Conservation (phyloP, 2,113 vertebrate genomes). For the Oceanites oceanicus region DNA sequence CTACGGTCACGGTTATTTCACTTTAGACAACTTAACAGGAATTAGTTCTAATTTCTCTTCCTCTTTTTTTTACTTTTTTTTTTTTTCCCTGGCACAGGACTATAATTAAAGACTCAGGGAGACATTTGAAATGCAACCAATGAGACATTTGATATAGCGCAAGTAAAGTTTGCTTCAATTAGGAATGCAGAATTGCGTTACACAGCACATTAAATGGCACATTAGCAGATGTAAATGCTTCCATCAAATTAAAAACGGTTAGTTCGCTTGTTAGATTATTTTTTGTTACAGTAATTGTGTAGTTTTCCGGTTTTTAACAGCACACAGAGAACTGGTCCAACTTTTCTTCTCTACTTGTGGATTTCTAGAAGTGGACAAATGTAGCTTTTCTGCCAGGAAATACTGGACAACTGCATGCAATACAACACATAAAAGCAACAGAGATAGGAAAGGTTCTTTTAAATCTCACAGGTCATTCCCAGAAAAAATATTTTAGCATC, state of each 20-base stretch:
- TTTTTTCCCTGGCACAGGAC: background rate
- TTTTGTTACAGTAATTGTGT: background rate
- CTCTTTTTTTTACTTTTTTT: background rate
- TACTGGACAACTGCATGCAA: background rate
- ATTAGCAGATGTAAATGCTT: constrained; percentile 40
- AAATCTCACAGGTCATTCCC: background rate
- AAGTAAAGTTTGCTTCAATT: constrained; percentile 29
- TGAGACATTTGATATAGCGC: background rate
- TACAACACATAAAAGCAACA: background rate
- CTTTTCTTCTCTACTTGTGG: background rate
- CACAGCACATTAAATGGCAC: constrained; percentile 37
- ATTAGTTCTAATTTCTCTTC: background rate
- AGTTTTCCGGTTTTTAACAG: background rate
- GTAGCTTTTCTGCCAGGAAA: background rate
- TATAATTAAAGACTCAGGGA: background rate
- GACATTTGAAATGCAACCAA: background rate
- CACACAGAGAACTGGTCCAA: background rate
- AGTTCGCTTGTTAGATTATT: background rate
- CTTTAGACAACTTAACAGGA: background rate
- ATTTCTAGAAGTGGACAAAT: background rate
- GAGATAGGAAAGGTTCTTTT: background rate
- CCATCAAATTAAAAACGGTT: background rate
- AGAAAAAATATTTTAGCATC: background rate
- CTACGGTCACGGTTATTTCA: background rate
- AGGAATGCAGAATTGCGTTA: constrained; percentile 30